Conservation (phyloP, 2,113 vertebrate species). For the Dendrocopos noguchii region DNA sequence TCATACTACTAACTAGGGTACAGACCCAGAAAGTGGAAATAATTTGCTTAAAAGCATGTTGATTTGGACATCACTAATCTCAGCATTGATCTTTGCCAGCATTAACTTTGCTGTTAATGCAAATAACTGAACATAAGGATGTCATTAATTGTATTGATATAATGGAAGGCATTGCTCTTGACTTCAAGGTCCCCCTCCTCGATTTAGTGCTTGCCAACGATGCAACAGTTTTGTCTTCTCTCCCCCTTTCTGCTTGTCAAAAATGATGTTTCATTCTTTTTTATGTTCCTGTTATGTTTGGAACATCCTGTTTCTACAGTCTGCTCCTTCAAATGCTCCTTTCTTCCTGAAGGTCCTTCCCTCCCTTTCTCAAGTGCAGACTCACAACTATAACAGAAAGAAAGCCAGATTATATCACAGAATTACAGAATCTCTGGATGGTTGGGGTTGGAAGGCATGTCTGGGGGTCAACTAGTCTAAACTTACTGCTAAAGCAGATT, state of each 20-base stretch:
- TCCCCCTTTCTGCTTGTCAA: slow-evolving; percentile 27
- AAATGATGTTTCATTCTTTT: slow-evolving; percentile 51
- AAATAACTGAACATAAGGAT: slow-evolving; percentile 62
- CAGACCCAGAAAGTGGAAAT: slow-evolving; percentile 49
- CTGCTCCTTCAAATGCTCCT: not conserved
- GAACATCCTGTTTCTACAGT: not conserved
- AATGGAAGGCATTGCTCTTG: slow-evolving; percentile 55
- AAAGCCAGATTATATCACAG: not conserved
- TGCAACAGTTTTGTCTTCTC: slow-evolving; percentile 42
- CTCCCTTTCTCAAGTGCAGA: not conserved
- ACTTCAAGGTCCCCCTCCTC: slow-evolving; percentile 23
- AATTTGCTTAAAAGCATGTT: slow-evolving; percentile 74
- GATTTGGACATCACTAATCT: slow-evolving; percentile 64
- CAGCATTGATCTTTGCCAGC: slow-evolving; percentile 54
- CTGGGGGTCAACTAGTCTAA: no score
- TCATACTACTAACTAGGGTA: slow-evolving; percentile 41
- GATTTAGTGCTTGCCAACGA: slow-evolving; percentile 29
- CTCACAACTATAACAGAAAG: not conserved
- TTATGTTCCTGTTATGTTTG: slow-evolving; percentile 5
- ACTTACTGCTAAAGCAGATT: no score
- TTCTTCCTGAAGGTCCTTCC: not conserved
- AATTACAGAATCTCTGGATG: no score
- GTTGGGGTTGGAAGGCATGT: no score
- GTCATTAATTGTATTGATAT: slow-evolving; percentile 70
- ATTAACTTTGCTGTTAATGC: slow-evolving; percentile 69